These are phyloP conservation scores for Diachrysia chrysitis DNA, from an alignment of 2,888 invertebrate genomes.

Conservation along the genomic window DNA sequence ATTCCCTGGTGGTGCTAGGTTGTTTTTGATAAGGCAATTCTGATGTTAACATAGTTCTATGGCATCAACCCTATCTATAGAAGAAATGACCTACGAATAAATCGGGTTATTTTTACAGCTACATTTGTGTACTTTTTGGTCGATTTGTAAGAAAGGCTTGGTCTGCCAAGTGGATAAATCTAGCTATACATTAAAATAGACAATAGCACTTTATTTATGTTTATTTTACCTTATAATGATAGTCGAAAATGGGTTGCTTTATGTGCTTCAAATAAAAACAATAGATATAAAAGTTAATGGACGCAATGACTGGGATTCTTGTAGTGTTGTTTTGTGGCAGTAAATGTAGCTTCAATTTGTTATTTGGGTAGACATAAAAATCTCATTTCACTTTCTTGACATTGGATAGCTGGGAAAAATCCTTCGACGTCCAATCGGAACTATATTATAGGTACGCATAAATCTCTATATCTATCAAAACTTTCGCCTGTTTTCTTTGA, in stretches of 20 bases:
- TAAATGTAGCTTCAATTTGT: neutral
- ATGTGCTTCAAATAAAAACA: neutral
- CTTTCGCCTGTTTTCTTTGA: neutral
- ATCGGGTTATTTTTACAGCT: slow-evolving; percentile 34
- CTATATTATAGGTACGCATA: too few species aligned
- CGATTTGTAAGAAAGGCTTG: slow-evolving; percentile 30
- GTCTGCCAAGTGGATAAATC: slow-evolving; percentile 35
- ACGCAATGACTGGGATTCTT: neutral
- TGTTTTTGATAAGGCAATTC: neutral
- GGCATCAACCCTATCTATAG: slow-evolving; percentile 25
- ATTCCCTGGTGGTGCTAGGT: too few species aligned
- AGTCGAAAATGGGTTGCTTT: neutral
- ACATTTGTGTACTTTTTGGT: slow-evolving; percentile 39
- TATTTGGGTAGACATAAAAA: neutral
- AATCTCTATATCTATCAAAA: neutral
- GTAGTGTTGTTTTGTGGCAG: neutral
- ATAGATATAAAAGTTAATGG: neutral
- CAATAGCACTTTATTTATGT: slow-evolving; percentile 17
- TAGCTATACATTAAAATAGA: slow-evolving; percentile 37
- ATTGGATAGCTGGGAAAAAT: neutral
- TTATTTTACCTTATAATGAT: slow-evolving; percentile 10
- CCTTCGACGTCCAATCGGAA: too few species aligned
- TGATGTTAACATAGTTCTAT: neutral
- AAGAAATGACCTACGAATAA: slow-evolving; percentile 44
- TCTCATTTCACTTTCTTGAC: neutral